Evolutionary conservation across 2,113 vertebrate species (phyloP), one percentile per base, ranked within the genome.

Genomic region (Glaucidium brasilianum): DNA sequence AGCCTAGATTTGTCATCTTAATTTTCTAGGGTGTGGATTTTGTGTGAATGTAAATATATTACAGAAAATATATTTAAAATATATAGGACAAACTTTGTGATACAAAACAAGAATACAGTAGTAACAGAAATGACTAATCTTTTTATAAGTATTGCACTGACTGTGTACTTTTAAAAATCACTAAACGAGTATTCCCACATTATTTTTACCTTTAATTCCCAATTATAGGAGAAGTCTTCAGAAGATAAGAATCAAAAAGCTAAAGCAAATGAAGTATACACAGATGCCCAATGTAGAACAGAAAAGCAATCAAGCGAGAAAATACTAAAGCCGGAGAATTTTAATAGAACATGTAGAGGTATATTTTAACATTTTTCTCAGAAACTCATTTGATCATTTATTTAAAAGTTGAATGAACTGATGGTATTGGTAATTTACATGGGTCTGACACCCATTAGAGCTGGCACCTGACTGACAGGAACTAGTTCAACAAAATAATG

Each of bases 301-400:
- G 76, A 76, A 66, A 58, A 78, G 27, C 71, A 77, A 74, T 14
- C 5, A 77, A 7, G 34, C n/a, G 81, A 79, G 67, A 92, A 95
- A 89, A 87, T 34, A 11, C 49, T 50, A 82, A 78, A 39, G 11
- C 91, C 97, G 86, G 93, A 96, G 59, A 78, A 72, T 59, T 62
- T 92, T 45, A 75, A 72, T 27, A 94, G 50, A 67, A 93, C 85
- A 78, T 7, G 4, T 4, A 74, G 88, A 97, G 97, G 98, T 98
- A 94, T 79, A 35, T 68, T 85, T 90, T 45, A 74, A 56, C 4
- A 6, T 68, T 91, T 77, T 84, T 45, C 58, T 71, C 66, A 30
- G 80, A 88, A 91, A 62, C 18, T 62, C 9, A 15, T 81, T 56
- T 78, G 27, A 37, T 68, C 35, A 89, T 71, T 69, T n/a, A n/a